Percentiles rank a stretch among this genome's conserved stretches.
phyloP scores from a whole-genome alignment of 2,888 invertebrate genomes.

The Hirtodrosophila cameraria region DNA sequence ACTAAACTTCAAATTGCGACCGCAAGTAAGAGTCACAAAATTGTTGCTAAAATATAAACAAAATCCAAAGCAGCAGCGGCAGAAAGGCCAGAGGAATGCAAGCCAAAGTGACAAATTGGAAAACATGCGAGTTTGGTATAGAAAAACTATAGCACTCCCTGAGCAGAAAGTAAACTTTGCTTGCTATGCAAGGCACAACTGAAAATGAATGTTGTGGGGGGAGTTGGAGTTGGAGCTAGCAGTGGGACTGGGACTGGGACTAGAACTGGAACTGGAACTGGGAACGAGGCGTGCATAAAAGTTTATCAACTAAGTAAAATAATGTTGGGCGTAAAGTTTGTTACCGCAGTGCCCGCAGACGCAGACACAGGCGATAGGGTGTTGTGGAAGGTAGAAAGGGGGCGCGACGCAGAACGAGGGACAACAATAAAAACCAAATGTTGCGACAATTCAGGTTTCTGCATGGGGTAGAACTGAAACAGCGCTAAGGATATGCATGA shows the following conservation, averaged over 20 bases:
- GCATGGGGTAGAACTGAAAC: conserved; percentile 18
- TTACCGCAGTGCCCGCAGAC: conserved; percentile 70
- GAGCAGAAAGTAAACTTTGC: conserved; percentile 22
- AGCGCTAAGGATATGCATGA: conserved; percentile 17
- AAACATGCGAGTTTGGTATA: conserved; percentile 41
- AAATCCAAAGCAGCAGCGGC: conserved; percentile 52
- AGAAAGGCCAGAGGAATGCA: conserved; percentile 44
- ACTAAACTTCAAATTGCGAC: conserved; percentile 48
- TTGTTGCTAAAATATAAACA: conserved; percentile 61
- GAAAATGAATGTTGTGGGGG: conserved; percentile 3
- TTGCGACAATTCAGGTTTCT: conserved; percentile 73
- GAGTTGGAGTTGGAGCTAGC: neutral
- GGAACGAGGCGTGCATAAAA: conserved; percentile 56
- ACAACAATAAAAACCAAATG: conserved; percentile 76
- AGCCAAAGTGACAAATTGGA: conserved; percentile 68
- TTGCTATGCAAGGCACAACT: conserved; percentile 27
- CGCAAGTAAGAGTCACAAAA: conserved; percentile 57
- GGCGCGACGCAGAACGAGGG: neutral
- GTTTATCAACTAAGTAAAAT: conserved; percentile 78
- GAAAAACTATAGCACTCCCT: conserved; percentile 42
- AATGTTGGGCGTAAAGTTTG: conserved; percentile 77
- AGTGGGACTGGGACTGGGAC: neutral
- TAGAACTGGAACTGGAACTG: neutral
- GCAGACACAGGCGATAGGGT: conserved; percentile 8
- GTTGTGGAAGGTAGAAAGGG: no score